Conservation (phyloP, 2,888 invertebrate species). For the Campoplex capitator region DNA sequence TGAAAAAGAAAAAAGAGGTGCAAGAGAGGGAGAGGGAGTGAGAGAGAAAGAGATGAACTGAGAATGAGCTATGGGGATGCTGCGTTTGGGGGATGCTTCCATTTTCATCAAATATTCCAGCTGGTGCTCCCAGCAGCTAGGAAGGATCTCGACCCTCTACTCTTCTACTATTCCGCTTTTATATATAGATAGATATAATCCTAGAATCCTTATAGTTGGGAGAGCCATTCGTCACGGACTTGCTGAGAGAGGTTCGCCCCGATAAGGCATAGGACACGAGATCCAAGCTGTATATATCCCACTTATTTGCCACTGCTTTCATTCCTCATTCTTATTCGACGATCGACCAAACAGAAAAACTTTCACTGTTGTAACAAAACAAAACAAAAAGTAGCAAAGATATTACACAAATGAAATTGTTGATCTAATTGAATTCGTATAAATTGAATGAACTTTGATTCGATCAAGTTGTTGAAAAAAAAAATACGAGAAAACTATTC, state of each 20-base stretch:
- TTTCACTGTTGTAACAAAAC: background rate
- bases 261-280: slow-evolving; percentile 78
- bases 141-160: slow-evolving; percentile 57
- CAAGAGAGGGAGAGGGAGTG: slow-evolving; percentile 60
- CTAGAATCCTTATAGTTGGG: slow-evolving; percentile 79
- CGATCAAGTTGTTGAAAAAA: background rate
- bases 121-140: slow-evolving; percentile 65
- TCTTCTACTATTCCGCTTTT: slow-evolving; percentile 34
- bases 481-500: background rate
- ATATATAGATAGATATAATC: slow-evolving; percentile 62
- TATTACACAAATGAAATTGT: background rate
- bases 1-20: slow-evolving; percentile 48
- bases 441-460: too few relatives aligned
- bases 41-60: slow-evolving; percentile 54
- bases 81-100: slow-evolving; percentile 63
- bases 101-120: slow-evolving; percentile 79
- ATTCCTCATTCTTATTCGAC: background rate
- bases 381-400: background rate
- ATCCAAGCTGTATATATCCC: slow-evolving; percentile 53
- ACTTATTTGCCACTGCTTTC: slow-evolving; percentile 22
- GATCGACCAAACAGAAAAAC: background rate
- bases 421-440: too few relatives aligned
- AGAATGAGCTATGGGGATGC: slow-evolving; percentile 42
- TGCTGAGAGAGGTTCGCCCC: slow-evolving; percentile 82
- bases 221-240: slow-evolving; percentile 84